Conservation (phyloP, 2,888 invertebrate species). For the Sinotaia quadrata region DNA sequence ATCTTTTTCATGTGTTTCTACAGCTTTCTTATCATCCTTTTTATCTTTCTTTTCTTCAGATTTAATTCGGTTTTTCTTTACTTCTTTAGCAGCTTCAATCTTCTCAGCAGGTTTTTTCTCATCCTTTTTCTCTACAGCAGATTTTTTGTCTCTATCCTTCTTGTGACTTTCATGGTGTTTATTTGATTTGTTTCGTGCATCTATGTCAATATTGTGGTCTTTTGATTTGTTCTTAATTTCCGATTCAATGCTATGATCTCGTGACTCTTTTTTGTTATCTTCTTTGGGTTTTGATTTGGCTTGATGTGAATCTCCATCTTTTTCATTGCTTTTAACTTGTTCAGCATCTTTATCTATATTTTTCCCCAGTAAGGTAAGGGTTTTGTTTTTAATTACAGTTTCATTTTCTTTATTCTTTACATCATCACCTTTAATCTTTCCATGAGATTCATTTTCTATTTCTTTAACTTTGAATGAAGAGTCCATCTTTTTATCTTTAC, state of each 20-base stretch:
- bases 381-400: background rate
- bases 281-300: constrained; percentile 22
- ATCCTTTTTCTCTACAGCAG: constrained; percentile 31
- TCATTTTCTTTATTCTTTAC: constrained; percentile 6
- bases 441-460: background rate
- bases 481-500: constrained; percentile 28
- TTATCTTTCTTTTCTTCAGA: constrained; percentile 2
- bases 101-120: constrained; percentile 28
- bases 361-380: constrained; percentile 1
- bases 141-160: constrained; percentile 35
- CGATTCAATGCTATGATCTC: constrained; percentile 31
- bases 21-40: constrained; percentile 8
- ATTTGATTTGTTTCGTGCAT: constrained; percentile 23
- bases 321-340: constrained; percentile 27
- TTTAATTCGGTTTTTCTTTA: constrained; percentile 19
- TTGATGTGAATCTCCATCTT: constrained; percentile 24
- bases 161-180: constrained; percentile 30
- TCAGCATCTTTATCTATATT: constrained; percentile 36
- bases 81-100: background rate
- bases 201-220: constrained; percentile 16
- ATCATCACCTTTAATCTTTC: constrained; percentile 1
- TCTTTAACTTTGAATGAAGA: background rate
- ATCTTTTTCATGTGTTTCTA: constrained; percentile 26
- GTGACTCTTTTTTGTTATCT: background rate
- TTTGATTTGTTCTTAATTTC: constrained; percentile 19